Conservation (phyloP, 2,888 invertebrate species). For the Spatulosminthurus flaviceps region DNA sequence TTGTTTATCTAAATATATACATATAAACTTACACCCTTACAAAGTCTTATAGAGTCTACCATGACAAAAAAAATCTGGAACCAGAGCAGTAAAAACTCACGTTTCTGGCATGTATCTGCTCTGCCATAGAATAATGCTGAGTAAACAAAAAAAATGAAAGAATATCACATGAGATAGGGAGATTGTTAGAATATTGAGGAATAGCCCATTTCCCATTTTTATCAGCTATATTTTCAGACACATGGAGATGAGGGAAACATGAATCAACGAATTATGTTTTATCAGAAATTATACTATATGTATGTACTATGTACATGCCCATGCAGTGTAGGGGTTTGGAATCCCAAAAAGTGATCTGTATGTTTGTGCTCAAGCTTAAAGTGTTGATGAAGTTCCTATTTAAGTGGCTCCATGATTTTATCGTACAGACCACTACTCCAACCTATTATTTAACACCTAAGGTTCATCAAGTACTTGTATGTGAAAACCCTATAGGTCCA, state of each 20-base stretch:
- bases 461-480: background rate
- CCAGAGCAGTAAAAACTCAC: background rate
- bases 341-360: background rate
- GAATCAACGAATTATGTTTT: slow-evolving; percentile 13
- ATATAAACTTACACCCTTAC: too few species aligned
- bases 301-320: too few species aligned
- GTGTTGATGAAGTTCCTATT: slow-evolving; percentile 24
- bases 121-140: slow-evolving; percentile 19
- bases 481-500: too few species aligned
- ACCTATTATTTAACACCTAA: slow-evolving; percentile 44
- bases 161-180: slow-evolving; percentile 12
- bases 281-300: background rate
- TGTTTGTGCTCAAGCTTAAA: background rate
- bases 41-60: too few species aligned
- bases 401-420: slow-evolving; percentile 40
- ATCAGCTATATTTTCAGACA: slow-evolving; percentile 26
- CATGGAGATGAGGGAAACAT: slow-evolving; percentile 7
- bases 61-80: too few species aligned
- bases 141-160: slow-evolving; percentile 29
- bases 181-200: background rate
- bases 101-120: background rate
- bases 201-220: slow-evolving; percentile 23
- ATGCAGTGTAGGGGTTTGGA: too few species aligned
- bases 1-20: background rate
- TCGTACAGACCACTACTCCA: slow-evolving; percentile 8